Percentiles rank a stretch among this genome's conserved stretches.
Evolutionary conservation across 2,797 vertebrate genomes (phyloP).

Genomic region (Kryptolebias ocellatus): DNA sequence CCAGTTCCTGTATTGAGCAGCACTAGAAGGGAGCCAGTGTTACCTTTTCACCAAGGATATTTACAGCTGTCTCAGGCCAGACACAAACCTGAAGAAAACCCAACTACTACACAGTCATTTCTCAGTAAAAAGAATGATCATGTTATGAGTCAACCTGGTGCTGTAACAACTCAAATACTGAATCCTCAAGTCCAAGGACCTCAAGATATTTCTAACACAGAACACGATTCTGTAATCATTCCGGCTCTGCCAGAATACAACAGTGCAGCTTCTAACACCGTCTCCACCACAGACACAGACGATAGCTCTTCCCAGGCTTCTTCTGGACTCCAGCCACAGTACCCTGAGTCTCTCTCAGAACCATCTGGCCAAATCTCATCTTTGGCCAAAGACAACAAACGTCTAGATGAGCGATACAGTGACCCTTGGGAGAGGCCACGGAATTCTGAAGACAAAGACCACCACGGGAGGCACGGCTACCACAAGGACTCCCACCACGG

Average conservation of each 20-base stretch:
- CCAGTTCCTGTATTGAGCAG: slow-evolving; percentile 59
- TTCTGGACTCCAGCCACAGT: slow-evolving; percentile 68
- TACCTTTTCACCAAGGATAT: slow-evolving; percentile 70
- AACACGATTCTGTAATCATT: slow-evolving; percentile 50
- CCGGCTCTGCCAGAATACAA: slow-evolving; percentile 76
- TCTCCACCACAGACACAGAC: slow-evolving; percentile 53
- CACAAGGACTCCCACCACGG: slow-evolving; percentile 87
- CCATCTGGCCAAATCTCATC: slow-evolving; percentile 73
- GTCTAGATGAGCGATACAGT: slow-evolving; percentile 85
- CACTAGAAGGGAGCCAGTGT: slow-evolving; percentile 55
- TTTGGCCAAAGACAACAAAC: slow-evolving; percentile 83
- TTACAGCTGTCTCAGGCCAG: slow-evolving; percentile 74
- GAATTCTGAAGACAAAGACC: slow-evolving; percentile 84
- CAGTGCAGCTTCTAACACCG: slow-evolving; percentile 64
- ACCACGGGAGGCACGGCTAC: slow-evolving; percentile 84
- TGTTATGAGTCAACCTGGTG: slow-evolving; percentile 70
- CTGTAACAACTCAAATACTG: slow-evolving; percentile 62
- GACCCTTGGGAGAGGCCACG: slow-evolving; percentile 90
- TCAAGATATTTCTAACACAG: slow-evolving; percentile 74
- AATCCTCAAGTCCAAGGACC: slow-evolving; percentile 74
- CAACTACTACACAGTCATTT: slow-evolving; percentile 80
- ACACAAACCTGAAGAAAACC: slow-evolving; percentile 72
- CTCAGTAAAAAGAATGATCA: slow-evolving; percentile 80
- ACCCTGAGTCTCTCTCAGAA: slow-evolving; percentile 75
- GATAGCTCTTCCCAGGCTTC: slow-evolving; percentile 51